phyloP scores from a whole-genome alignment of 2,113 vertebrate genomes.

The Ammodramus savannarum region DNA sequence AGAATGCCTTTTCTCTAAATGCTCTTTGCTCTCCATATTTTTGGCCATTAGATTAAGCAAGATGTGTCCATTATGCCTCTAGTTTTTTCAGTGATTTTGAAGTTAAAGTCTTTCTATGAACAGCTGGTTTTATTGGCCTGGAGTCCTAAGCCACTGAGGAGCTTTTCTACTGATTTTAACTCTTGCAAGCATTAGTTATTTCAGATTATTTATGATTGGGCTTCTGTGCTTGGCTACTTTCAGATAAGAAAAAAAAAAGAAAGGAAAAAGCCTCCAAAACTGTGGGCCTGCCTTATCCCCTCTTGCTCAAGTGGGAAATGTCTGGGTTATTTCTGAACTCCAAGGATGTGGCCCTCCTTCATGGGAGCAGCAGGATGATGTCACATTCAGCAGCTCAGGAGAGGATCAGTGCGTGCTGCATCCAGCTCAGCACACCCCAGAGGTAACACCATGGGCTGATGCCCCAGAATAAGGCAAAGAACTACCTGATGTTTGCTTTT shows the following conservation, averaged over 20 bases:
- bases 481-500: not conserved
- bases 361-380: not conserved
- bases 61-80: not conserved
- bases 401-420: not conserved
- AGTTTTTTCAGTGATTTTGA: not conserved
- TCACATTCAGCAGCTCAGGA: not conserved
- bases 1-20: not conserved
- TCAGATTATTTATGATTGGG: not conserved
- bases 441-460: not conserved
- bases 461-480: not conserved
- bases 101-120: not conserved
- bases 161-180: not conserved
- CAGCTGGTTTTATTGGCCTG: not conserved
- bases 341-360: not conserved
- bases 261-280: not conserved
- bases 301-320: not conserved
- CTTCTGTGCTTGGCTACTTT: not conserved
- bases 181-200: not conserved
- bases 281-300: not conserved
- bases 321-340: not conserved
- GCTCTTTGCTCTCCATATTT: not conserved
- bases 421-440: not conserved
- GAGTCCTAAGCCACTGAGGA: not conserved
- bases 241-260: not conserved
- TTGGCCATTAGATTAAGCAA: not conserved